These are phyloP conservation scores for Lordiphosa collinella DNA, from an alignment of 1,140 invertebrate species.

Conservation along the genomic window DNA sequence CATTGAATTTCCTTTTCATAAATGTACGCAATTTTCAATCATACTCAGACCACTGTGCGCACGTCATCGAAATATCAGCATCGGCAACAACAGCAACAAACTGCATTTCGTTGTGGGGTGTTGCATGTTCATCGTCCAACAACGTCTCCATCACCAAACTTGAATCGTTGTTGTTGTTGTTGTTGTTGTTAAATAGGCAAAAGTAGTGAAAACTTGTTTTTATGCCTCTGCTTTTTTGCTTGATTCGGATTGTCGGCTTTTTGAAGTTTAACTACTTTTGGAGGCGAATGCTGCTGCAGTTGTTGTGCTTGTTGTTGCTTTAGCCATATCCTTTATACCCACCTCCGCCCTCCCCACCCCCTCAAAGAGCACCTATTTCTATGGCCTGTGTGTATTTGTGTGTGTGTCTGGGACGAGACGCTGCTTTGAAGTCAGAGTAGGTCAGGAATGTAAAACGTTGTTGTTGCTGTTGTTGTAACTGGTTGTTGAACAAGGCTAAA, in stretches of 20 bases:
- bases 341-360: conserved; percentile 27
- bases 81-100: background rate
- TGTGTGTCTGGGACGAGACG: conserved; percentile 6
- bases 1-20: too few relatives aligned
- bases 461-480: conserved; percentile 22
- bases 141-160: conserved; percentile 34
- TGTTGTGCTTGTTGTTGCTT: conserved; percentile 24
- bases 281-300: conserved; percentile 41
- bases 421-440: conserved; percentile 61
- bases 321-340: conserved; percentile 59
- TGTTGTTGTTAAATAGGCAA: conserved; percentile 67
- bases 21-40: too few relatives aligned
- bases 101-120: conserved; percentile 20
- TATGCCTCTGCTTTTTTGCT: conserved; percentile 20
- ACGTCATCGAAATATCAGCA: conserved; percentile 42
- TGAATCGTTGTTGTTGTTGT: conserved; percentile 41
- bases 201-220: conserved; percentile 76
- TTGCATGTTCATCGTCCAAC: conserved; percentile 35
- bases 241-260: conserved; percentile 47
- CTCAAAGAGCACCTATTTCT: conserved; percentile 31
- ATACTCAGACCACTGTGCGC: conserved; percentile 40
- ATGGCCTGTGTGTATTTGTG: conserved; percentile 27
- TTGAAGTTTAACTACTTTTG: conserved; percentile 75
- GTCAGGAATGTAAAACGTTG: conserved; percentile 68
- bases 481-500: conserved; percentile 54